phyloP scores from a whole-genome alignment of 2,797 vertebrate species.

The Schizothorax lantsangensis region DNA sequence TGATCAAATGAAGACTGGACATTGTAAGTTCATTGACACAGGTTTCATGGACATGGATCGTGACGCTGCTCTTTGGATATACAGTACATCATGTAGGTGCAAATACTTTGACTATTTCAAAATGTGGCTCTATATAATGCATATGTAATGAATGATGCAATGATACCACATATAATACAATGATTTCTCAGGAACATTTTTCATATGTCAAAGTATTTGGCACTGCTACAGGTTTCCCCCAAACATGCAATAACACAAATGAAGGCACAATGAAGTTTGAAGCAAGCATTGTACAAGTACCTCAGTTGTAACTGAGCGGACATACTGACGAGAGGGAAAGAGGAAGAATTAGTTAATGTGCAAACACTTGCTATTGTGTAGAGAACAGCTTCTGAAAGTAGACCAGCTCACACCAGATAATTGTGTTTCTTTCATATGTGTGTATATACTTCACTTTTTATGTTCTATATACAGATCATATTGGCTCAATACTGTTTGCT shows the following conservation, averaged over 20 bases:
- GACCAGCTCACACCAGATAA: background rate
- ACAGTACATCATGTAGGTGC: conserved; percentile 13
- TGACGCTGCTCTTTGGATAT: background rate
- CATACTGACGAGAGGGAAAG: conserved; percentile 90
- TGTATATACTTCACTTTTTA: conserved; percentile 5
- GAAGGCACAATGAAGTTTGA: conserved; percentile 54
- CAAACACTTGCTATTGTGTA: conserved; percentile 64
- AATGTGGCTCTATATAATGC: background rate
- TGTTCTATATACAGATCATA: background rate
- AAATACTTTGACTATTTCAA: conserved; percentile 50
- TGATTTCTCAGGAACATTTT: background rate
- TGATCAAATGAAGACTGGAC: conserved; percentile 56
- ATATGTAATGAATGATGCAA: conserved; percentile 17
- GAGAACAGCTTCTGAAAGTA: conserved; percentile 46
- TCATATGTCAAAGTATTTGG: conserved; percentile 43
- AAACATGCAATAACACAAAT: conserved; percentile 53
- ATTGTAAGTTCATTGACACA: conserved; percentile 51
- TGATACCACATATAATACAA: conserved; percentile 10
- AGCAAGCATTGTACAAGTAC: conserved; percentile 87
- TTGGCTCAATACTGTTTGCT: background rate
- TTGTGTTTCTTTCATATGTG: conserved; percentile 24
- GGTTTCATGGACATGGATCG: background rate
- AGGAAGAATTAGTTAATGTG: conserved; percentile 85
- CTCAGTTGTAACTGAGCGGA: conserved; percentile 95
- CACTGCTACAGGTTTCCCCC: conserved; percentile 23